Evolutionary conservation across 2,888 invertebrate genomes (phyloP), one percentile per base, ranked within the genome.

Genomic region (Cremastobaeus sp.): DNA sequence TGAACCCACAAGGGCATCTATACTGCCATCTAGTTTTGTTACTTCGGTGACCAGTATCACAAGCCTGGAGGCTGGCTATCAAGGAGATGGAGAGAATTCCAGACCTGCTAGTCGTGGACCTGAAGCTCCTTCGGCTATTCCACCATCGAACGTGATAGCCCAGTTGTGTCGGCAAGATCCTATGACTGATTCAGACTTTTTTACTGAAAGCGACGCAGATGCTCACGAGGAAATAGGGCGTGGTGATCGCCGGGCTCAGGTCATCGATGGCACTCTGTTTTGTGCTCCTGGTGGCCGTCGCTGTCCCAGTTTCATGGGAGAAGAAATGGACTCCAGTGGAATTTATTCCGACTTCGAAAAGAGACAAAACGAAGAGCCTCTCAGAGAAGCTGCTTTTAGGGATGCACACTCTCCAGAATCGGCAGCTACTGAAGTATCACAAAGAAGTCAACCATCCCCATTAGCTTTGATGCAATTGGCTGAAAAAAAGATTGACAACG

Each of bases 31-130:
- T 79, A 94, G 94, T 85, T 95, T 95, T 82, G 93, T 95, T 14
- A 95, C 95, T 1, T 95, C 95, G 83, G 94, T 95, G 12, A 95
- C 95, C n/a, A 95, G 96, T 84, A 95, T 95, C 72, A 95, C 95
- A 20, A 97, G 96, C 88, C 90, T 96, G 77, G 97, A 97, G 87
- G 94, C 93, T n/a, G 97, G 97, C 35, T 97, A 96, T 88, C 96
- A 96, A 88, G 96, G 96, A 6, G 95, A 95, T 88, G 95, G 95
- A 3, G 95, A 95, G 89, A 95, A 95, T 92, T 95, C 95, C 17
- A 90, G 95, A 70, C 95, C 95, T 0, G 95, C 94, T 0, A 95
- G 95, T 80, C 91, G 95, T 75, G 93, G 93, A 45, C 93, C 93
- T 28, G 94, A 95, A 84, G 93, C 93, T 83, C 93, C 94, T 2